Conservation (phyloP, 2,113 vertebrate species). For the Elanoides forficatus region DNA sequence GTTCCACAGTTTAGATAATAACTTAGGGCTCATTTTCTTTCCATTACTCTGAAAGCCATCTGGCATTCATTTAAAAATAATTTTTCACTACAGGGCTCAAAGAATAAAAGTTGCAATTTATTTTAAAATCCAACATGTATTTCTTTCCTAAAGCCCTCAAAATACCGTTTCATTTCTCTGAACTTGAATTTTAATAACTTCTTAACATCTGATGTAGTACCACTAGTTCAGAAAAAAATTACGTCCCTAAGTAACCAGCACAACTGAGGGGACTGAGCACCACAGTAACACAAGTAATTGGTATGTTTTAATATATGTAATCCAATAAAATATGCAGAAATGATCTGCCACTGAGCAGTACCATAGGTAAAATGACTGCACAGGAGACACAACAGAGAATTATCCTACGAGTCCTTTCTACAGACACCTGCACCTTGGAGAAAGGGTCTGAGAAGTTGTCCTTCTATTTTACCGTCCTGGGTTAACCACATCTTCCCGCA, state of each 20-base stretch:
- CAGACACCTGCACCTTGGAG: neutral
- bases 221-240: neutral
- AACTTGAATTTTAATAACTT: neutral
- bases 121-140: neutral
- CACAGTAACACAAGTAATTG: neutral
- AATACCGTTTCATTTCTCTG: neutral
- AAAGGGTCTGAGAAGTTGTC: neutral
- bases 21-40: constrained; percentile 23
- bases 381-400: neutral
- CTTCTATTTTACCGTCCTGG: neutral
- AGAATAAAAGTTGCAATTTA: constrained; percentile 16
- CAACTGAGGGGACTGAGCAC: neutral
- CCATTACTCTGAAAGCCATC: constrained; percentile 32
- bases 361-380: neutral
- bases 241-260: neutral
- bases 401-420: neutral
- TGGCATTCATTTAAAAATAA: constrained; percentile 47
- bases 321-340: neutral
- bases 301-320: neutral
- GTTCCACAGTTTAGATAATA: constrained; percentile 6
- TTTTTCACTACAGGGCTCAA: neutral
- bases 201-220: neutral
- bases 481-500: neutral
- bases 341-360: neutral
- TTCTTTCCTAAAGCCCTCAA: neutral